Conservation (phyloP, 2,113 vertebrate species). For the Petroica traversi region DNA sequence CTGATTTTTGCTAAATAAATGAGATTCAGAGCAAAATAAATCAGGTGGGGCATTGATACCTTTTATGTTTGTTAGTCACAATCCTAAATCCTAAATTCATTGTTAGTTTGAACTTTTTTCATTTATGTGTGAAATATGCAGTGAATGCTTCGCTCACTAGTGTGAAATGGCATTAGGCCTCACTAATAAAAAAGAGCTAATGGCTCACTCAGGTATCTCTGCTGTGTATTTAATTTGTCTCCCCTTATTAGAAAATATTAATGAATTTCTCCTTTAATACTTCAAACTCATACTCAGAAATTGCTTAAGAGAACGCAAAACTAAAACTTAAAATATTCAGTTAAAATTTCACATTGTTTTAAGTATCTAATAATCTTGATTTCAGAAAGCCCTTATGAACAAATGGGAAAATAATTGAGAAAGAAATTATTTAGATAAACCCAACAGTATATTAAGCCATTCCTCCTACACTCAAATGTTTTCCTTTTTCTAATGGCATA, state of each 20-base stretch:
- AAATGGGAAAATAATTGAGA: background rate
- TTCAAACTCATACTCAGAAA: background rate
- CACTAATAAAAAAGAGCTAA: background rate
- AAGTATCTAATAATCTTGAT: background rate
- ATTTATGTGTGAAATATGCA: background rate
- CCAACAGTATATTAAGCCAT: background rate
- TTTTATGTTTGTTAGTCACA: background rate
- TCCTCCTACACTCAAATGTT: background rate
- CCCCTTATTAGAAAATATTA: background rate
- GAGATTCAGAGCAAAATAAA: background rate
- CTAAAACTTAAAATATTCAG: background rate
- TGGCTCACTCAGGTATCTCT: background rate
- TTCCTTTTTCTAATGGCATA: background rate
- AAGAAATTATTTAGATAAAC: background rate
- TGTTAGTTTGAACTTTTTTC: background rate
- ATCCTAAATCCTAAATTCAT: background rate
- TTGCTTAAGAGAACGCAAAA: background rate
- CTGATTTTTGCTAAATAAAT: background rate
- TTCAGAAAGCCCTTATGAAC: background rate
- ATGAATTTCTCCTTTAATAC: background rate
- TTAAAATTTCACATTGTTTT: background rate
- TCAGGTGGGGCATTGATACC: accelerated
- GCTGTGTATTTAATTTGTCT: background rate
- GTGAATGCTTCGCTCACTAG: background rate
- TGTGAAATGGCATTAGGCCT: background rate